phyloP scores from a whole-genome alignment of 2,888 invertebrate genomes.

The Campopleginae sp. region DNA sequence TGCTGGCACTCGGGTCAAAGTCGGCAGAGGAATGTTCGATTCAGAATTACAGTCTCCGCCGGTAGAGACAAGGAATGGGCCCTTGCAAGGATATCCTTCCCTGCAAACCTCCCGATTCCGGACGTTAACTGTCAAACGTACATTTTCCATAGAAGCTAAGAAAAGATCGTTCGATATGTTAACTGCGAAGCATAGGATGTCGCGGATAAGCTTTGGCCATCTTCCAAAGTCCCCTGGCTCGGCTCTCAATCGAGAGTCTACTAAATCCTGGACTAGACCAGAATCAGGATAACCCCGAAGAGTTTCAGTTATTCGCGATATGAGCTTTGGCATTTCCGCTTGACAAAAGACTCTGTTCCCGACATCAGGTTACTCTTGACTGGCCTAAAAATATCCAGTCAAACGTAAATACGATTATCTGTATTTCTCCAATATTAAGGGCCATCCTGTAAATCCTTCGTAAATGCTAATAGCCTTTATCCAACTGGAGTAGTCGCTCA shows the following conservation, averaged over 20 bases:
- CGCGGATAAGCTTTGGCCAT: slow-evolving; percentile 66
- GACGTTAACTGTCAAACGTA: slow-evolving; percentile 59
- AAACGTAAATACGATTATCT: slow-evolving; percentile 43
- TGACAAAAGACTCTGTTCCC: slow-evolving; percentile 4
- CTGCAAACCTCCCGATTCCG: slow-evolving; percentile 45
- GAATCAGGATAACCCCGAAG: slow-evolving; percentile 46
- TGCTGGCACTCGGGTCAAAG: slow-evolving; percentile 33
- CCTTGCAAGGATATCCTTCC: slow-evolving; percentile 10
- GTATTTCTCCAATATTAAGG: slow-evolving; percentile 22
- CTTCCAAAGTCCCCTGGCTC: slow-evolving; percentile 60
- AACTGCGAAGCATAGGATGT: slow-evolving; percentile 62
- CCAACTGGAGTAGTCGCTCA: slow-evolving; percentile 26
- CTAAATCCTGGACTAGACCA: slow-evolving; percentile 31
- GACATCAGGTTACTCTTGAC: neutral
- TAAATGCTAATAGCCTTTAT: slow-evolving; percentile 54
- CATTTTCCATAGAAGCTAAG: slow-evolving; percentile 57
- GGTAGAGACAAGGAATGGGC: slow-evolving; percentile 3
- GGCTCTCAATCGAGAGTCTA: slow-evolving; percentile 38
- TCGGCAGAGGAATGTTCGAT: slow-evolving; percentile 36
- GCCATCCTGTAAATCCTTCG: slow-evolving; percentile 33
- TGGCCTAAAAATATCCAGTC: slow-evolving; percentile 37
- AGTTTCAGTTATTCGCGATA: slow-evolving; percentile 56
- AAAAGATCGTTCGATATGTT: slow-evolving; percentile 63
- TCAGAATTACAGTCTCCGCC: slow-evolving; percentile 33
- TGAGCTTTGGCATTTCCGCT: slow-evolving; percentile 35